A percentile compares a stretch with the other conserved stretches of the same genome.
phyloP scores from a whole-genome alignment of 2,797 vertebrate species.

The Lycodopsis pacificus region DNA sequence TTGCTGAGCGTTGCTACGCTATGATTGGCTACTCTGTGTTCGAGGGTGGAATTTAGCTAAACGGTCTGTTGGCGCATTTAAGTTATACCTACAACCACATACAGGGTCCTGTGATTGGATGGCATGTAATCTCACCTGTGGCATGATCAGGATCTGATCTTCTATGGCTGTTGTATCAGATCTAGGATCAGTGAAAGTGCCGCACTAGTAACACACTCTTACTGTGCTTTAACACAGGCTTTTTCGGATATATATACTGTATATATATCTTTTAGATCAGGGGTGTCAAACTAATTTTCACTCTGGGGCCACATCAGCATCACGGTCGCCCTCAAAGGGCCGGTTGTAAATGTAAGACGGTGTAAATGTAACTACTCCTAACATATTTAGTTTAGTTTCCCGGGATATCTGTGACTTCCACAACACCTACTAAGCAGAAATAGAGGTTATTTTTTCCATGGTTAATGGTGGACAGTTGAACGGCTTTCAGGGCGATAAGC shows the following conservation, averaged over 20 bases:
- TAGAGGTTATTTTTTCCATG: too few relatives aligned
- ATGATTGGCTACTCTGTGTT: background rate
- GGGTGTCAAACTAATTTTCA: too few relatives aligned
- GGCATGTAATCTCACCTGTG: background rate
- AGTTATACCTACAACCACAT: background rate
- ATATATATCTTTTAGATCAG: constrained; percentile 20
- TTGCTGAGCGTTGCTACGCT: background rate
- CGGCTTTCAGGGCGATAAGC: too few relatives aligned
- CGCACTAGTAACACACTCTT: background rate
- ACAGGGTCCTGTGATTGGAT: background rate
- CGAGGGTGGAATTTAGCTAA: background rate
- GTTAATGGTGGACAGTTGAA: too few relatives aligned
- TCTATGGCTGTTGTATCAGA: background rate
- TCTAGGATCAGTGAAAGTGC: background rate
- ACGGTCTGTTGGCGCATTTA: background rate
- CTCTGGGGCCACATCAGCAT: too few relatives aligned
- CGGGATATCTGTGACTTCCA: too few relatives aligned
- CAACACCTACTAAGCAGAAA: too few relatives aligned
- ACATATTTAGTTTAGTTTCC: too few relatives aligned
- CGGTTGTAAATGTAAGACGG: too few relatives aligned
- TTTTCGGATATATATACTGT: constrained; percentile 29
- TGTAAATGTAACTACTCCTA: too few relatives aligned
- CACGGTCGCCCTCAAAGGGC: too few relatives aligned
- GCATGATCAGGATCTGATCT: background rate
- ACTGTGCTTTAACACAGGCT: constrained; percentile 11